Percentiles rank a stretch among this genome's conserved stretches.
These are phyloP conservation scores for Podocnemis expansa DNA, from an alignment of 2,113 vertebrate genomes.

Conservation along the genomic window DNA sequence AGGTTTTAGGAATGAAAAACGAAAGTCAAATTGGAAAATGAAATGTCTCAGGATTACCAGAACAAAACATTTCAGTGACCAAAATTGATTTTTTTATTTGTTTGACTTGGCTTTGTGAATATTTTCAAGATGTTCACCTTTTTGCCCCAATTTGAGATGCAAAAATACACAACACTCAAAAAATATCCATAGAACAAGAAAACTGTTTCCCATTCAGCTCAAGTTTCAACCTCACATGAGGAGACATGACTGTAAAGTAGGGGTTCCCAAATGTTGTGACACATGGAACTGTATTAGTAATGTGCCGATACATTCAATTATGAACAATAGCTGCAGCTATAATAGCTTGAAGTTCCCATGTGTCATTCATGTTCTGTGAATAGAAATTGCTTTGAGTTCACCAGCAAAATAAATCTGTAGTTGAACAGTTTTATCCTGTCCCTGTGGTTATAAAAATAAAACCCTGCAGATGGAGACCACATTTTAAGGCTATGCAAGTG, in stretches of 20 bases:
- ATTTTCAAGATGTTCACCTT: neutral
- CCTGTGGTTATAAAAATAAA: neutral
- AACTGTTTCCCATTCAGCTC: neutral
- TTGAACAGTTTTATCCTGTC: neutral
- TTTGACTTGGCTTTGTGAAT: neutral
- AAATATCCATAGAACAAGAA: neutral
- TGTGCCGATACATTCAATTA: neutral
- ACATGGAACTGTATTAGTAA: neutral
- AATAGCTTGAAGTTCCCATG: neutral
- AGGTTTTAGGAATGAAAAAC: neutral
- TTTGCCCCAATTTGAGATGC: neutral
- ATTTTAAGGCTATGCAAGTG: neutral
- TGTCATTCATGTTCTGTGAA: neutral
- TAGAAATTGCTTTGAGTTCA: slow-evolving; percentile 10
- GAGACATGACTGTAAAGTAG: neutral
- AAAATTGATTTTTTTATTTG: neutral
- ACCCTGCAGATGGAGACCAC: neutral
- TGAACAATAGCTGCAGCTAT: slow-evolving; percentile 31
- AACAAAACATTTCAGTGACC: neutral
- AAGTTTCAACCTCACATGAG: neutral
- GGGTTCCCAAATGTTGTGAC: neutral
- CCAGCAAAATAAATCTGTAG: neutral
- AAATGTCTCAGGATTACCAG: neutral
- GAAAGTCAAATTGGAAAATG: neutral
- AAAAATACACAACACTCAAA: neutral